These are phyloP conservation scores for Trissolcus japonicus DNA, from an alignment of 2,888 invertebrate genomes.

Conservation along the genomic window DNA sequence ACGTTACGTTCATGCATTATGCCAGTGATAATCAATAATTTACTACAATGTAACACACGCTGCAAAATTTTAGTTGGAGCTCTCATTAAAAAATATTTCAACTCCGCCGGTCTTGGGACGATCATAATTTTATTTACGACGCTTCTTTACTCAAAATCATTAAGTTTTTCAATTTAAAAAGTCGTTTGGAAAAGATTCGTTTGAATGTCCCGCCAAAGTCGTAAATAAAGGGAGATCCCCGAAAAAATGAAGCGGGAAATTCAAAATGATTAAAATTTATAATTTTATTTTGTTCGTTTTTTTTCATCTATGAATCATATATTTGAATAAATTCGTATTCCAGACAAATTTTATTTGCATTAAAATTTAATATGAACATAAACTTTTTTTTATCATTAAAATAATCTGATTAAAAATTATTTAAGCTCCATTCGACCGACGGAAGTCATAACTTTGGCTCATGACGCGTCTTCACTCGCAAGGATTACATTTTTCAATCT, in stretches of 20 bases:
- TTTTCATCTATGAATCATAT: no score
- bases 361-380: no score
- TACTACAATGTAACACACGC: slow-evolving; percentile 12
- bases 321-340: no score
- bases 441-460: neutral
- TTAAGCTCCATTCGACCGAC: neutral
- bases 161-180: neutral
- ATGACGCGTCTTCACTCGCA: neutral
- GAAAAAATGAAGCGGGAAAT: neutral
- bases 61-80: neutral
- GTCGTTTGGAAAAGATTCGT: no score
- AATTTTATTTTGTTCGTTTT: no score
- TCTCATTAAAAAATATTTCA: neutral
- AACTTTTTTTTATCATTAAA: no score
- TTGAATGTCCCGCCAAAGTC: no score
- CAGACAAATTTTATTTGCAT: no score
- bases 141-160: neutral
- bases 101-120: neutral
- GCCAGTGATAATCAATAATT: slow-evolving; percentile 41
- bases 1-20: slow-evolving; percentile 9
- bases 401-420: no score
- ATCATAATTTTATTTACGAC: neutral
- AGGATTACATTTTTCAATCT: neutral
- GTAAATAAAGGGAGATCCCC: no score
- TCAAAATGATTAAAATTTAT: no score